Percentiles rank a stretch among this genome's conserved stretches.
Conservation (phyloP, 2,113 vertebrate genomes). For the Phrynocephalus versicolor region DNA sequence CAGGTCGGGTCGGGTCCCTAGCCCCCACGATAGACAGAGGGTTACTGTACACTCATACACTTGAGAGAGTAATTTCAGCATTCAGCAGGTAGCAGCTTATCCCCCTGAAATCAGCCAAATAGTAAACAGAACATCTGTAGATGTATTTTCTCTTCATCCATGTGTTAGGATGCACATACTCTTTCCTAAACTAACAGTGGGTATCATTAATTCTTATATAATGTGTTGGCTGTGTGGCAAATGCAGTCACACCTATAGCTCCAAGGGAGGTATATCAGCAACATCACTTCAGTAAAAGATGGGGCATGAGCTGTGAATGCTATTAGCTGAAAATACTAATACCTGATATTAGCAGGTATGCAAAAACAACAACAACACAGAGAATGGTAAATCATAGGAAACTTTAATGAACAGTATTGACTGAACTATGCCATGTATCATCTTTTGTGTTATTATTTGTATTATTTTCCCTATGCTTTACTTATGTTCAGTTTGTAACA, state of each 20-base stretch:
- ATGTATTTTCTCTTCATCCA: not conserved
- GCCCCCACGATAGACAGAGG: too few relatives aligned
- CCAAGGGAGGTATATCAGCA: not conserved
- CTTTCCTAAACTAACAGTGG: not conserved
- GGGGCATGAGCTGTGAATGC: not conserved
- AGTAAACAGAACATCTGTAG: not conserved
- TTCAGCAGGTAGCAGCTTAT: not conserved
- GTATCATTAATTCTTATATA: not conserved
- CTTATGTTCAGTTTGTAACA: too few relatives aligned
- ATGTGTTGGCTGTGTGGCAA: not conserved
- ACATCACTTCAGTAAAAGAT: not conserved
- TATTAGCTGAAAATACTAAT: not conserved
- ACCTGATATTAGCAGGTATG: too few relatives aligned
- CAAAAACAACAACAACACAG: too few relatives aligned
- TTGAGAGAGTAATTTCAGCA: not conserved
- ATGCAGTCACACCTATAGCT: not conserved
- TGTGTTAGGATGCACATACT: not conserved
- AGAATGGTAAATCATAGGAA: too few relatives aligned
- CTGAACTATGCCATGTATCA: too few relatives aligned
- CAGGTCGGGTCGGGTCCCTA: too few relatives aligned
- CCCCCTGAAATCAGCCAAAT: not conserved
- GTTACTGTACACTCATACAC: too few relatives aligned
- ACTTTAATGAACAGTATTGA: too few relatives aligned
- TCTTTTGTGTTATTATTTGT: too few relatives aligned
- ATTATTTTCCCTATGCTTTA: too few relatives aligned